Percentiles rank a stretch among this genome's conserved stretches.
Conservation (phyloP, 2,113 vertebrate genomes). For the Callopanchax toddi region DNA sequence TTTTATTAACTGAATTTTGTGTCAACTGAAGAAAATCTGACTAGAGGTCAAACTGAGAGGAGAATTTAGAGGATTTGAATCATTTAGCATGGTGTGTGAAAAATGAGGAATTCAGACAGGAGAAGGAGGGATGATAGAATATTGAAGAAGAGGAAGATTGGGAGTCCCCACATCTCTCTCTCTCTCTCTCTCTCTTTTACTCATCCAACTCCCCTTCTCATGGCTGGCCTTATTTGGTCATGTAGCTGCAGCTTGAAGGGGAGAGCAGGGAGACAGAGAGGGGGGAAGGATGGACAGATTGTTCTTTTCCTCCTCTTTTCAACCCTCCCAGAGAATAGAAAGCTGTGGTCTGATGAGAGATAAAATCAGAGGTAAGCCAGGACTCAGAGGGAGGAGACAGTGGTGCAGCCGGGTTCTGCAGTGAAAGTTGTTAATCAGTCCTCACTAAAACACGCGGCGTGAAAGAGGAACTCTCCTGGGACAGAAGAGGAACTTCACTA, state of each 20-base stretch:
- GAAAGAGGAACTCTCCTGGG: slow-evolving; percentile 46
- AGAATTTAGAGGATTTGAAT: slow-evolving; percentile 22
- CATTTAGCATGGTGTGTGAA: slow-evolving; percentile 31
- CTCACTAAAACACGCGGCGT: not conserved
- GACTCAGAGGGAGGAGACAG: slow-evolving; percentile 40
- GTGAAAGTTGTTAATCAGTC: not conserved
- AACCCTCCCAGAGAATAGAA: slow-evolving; percentile 39
- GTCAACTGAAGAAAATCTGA: slow-evolving; percentile 41
- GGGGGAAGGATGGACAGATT: slow-evolving; percentile 67
- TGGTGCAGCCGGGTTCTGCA: slow-evolving; percentile 7
- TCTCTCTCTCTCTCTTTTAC: slow-evolving; percentile 47
- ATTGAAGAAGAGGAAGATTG: slow-evolving; percentile 24
- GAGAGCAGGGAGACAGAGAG: slow-evolving; percentile 36
- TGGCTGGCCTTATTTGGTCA: slow-evolving; percentile 91
- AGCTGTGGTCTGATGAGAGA: slow-evolving; percentile 40
- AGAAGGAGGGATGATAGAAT: slow-evolving; percentile 60
- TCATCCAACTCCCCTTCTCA: slow-evolving; percentile 66
- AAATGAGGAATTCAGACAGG: slow-evolving; percentile 51
- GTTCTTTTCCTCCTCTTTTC: slow-evolving; percentile 53
- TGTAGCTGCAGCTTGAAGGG: slow-evolving; percentile 65
- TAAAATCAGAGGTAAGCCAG: slow-evolving; percentile 61
- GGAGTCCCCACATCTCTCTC: slow-evolving; percentile 58
- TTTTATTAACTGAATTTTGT: slow-evolving; percentile 36
- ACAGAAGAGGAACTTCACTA: slow-evolving; percentile 59
- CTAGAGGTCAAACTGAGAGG: not conserved